phyloP scores from a whole-genome alignment of 2,797 vertebrate genomes.

The Smutsia temminckii region DNA sequence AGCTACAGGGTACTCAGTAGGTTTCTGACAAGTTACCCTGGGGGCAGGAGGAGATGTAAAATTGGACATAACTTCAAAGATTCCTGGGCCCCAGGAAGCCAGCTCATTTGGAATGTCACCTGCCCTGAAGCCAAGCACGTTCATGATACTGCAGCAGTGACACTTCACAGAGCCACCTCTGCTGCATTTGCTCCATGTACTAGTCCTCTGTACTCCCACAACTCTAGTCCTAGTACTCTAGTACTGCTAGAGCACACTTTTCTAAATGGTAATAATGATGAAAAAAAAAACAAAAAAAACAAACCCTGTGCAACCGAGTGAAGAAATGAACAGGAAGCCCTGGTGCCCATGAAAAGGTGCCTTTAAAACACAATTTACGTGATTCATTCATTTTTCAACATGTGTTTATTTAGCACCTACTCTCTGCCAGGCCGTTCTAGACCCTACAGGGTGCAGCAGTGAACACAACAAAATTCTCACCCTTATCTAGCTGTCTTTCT shows the following conservation, averaged over 20 bases:
- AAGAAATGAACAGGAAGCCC: conserved; percentile 85
- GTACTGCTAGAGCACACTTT: conserved; percentile 91
- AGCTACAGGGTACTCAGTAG: conserved; percentile 63
- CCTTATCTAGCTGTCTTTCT: not conserved
- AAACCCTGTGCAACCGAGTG: conserved; percentile 83
- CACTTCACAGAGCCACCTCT: not conserved
- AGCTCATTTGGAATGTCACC: conserved; percentile 68
- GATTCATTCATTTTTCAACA: not conserved
- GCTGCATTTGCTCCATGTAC: not conserved
- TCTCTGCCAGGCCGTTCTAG: not conserved
- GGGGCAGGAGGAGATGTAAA: conserved; percentile 65
- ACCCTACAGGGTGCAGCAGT: not conserved
- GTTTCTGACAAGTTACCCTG: conserved; percentile 75
- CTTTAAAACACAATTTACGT: not conserved
- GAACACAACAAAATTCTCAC: not conserved
- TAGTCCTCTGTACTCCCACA: rapidly evolving
- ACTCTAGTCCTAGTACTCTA: conserved; percentile 61
- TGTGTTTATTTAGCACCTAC: not conserved
- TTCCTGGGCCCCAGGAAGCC: conserved; percentile 71
- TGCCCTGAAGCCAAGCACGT: conserved; percentile 42
- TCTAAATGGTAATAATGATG: conserved; percentile 84
- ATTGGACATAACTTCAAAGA: conserved; percentile 75
- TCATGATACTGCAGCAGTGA: conserved; percentile 32
- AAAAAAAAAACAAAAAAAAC: no score
- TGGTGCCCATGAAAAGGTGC: not conserved